Evolutionary conservation across 2,888 invertebrate species (phyloP).

Genomic region (Choreutis nemorana): DNA sequence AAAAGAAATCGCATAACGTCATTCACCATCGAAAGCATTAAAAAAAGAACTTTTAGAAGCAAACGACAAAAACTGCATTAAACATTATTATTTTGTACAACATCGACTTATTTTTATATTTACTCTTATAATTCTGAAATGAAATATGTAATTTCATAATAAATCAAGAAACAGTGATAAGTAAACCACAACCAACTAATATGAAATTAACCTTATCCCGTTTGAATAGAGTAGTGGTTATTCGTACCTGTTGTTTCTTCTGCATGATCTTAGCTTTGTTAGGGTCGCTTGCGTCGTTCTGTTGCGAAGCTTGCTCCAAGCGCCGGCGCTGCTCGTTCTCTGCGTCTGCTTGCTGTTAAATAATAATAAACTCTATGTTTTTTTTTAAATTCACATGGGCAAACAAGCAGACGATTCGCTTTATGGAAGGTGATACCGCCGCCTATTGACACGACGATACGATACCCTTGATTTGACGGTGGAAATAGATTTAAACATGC

Average conservation of each 20-base stretch:
- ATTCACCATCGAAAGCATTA: constrained; percentile 45
- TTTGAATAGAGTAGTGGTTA: too few species aligned
- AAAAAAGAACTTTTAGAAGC: constrained; percentile 24
- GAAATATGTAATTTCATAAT: not conserved
- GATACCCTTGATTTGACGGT: not conserved
- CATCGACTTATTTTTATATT: not conserved
- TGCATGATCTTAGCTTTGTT: constrained; percentile 82
- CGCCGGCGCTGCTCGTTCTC: constrained; percentile 93
- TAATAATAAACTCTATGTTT: not conserved
- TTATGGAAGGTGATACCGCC: too few species aligned
- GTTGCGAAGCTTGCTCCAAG: constrained; percentile 82
- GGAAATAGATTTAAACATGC: not conserved
- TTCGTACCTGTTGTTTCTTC: constrained; percentile 87
- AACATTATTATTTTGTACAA: not conserved
- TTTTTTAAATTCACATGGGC: not conserved
- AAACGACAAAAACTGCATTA: constrained; percentile 12
- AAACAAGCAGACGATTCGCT: too few species aligned
- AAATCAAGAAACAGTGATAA: too few species aligned
- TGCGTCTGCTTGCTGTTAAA: constrained; percentile 82
- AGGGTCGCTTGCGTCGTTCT: constrained; percentile 74
- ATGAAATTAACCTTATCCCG: too few species aligned
- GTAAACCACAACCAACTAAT: too few species aligned
- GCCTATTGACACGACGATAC: too few species aligned
- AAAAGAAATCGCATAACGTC: constrained; percentile 24
- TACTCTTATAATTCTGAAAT: not conserved